Base-by-base conservation (phyloP, 2,113 vertebrate species). In the Sialia sialis region DNA sequence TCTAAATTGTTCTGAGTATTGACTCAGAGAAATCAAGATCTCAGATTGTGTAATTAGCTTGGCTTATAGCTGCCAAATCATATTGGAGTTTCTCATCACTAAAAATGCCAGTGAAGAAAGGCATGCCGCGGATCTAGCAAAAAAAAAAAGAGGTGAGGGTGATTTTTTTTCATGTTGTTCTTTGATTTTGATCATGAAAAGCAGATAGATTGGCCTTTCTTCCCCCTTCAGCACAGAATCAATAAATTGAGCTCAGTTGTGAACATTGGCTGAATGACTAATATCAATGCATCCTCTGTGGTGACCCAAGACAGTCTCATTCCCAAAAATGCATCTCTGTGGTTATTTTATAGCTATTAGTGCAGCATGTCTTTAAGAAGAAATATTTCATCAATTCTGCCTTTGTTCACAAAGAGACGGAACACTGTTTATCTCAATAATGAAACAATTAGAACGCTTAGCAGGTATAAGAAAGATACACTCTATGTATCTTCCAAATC, bases 171-270 rank as follows among this genome's bases (percentile, higher is more conserved):
- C 39, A 68, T 59, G 58, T 78, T 95, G 19, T 63, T 93, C 46
- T 95, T 96, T 95, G 73, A 96, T 97, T 97, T 97, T 96, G 84
- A 79, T 49, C 2, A 84, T 74, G 63, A 86, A 96, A 93, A 96
- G 26, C 59, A 36, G 76, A 90, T 69, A 89, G 26, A 93, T 93
- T 93, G 62, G 62, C 51, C 94, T 94, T 94, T 90, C 73, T 51
- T 19, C 36, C 43, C 39, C 7, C 49, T 62, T 88, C 77, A 90
- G 39, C 49, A 92, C 34, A 70, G 36, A 95, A 97, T 97, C 95
- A 94, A 97, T 93, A 93, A 91, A 94, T 92, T 94, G 89, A 96
- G 63, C 83, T 85, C 92, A 95, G 68, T 89, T 95, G 52, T 93
- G 94, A 92, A 91, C 86, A 88, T 8, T 84, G 46, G 41, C 66